Percentiles rank a stretch among this genome's conserved stretches.
These are phyloP conservation scores for Cremastinae sp. DNA, from an alignment of 2,888 invertebrate species.

Conservation along the genomic window DNA sequence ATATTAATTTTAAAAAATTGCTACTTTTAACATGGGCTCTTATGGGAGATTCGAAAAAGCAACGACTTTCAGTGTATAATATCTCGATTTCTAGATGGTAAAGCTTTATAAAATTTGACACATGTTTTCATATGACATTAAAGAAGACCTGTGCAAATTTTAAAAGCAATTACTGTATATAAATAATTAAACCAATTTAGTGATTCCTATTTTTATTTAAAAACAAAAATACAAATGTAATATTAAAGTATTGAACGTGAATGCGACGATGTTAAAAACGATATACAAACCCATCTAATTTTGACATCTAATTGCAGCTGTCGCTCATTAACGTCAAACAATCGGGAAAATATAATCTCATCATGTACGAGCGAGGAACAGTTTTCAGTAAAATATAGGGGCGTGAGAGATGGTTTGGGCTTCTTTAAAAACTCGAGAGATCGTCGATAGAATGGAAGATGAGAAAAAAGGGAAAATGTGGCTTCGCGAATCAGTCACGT, in stretches of 20 bases:
- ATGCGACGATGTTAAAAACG: constrained; percentile 3
- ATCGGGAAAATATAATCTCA: constrained; percentile 70
- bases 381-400: constrained; percentile 33
- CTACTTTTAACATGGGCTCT: too few species aligned
- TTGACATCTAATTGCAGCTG: constrained; percentile 35
- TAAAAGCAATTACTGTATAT: too few species aligned
- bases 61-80: too few species aligned
- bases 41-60: too few species aligned
- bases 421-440: constrained; percentile 32
- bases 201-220: too few species aligned
- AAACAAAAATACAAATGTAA: not conserved
- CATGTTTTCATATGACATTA: too few species aligned
- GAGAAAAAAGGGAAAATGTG: constrained; percentile 4
- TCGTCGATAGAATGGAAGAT: constrained; percentile 50
- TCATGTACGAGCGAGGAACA: constrained; percentile 41
- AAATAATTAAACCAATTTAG: constrained; percentile 1
- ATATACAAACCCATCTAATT: constrained; percentile 31
- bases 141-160: too few species aligned
- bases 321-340: constrained; percentile 65
- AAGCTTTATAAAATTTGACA: too few species aligned
- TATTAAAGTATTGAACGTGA: not conserved
- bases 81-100: too few species aligned
- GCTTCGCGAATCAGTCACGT: constrained; percentile 35
- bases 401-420: constrained; percentile 37
- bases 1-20: too few species aligned